Conservation (phyloP, 2,797 vertebrate genomes). For the Microcaecilia unicolor region DNA sequence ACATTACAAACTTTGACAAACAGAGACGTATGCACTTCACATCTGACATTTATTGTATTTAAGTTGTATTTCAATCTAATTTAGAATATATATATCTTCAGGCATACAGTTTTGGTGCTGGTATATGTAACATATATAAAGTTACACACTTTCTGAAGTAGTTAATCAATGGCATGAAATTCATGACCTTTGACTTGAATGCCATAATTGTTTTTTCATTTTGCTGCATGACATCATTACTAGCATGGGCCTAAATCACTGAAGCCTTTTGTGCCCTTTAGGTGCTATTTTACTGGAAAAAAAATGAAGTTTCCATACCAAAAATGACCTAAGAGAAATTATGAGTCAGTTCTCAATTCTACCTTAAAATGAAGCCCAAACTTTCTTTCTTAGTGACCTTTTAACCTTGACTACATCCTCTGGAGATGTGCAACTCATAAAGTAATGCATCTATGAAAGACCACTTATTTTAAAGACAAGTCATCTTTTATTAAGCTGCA, state of each 20-base stretch:
- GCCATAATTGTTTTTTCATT: background rate
- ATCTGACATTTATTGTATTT: conserved; percentile 13
- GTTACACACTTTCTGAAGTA: conserved; percentile 1
- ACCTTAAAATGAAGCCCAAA: no score
- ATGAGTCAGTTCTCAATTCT: no score
- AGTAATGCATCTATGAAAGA: no score
- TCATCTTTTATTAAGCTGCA: no score
- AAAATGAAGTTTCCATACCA: background rate
- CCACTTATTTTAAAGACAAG: no score
- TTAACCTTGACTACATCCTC: no score
- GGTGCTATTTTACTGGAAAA: background rate
- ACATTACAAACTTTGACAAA: conserved; percentile 4
- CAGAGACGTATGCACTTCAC: background rate
- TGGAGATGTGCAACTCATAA: no score
- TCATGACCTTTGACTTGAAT: conserved; percentile 1
- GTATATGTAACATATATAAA: background rate
- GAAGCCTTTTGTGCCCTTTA: background rate
- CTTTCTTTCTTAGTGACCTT: no score
- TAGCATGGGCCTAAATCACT: background rate
- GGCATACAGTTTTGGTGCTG: background rate
- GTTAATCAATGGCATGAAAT: background rate
- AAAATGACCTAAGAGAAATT: background rate
- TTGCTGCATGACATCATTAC: background rate
- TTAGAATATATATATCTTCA: conserved; percentile 10
- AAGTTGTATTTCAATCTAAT: conserved; percentile 9